Conservation (phyloP, 2,888 invertebrate species). For the Brenthis daphne region DNA sequence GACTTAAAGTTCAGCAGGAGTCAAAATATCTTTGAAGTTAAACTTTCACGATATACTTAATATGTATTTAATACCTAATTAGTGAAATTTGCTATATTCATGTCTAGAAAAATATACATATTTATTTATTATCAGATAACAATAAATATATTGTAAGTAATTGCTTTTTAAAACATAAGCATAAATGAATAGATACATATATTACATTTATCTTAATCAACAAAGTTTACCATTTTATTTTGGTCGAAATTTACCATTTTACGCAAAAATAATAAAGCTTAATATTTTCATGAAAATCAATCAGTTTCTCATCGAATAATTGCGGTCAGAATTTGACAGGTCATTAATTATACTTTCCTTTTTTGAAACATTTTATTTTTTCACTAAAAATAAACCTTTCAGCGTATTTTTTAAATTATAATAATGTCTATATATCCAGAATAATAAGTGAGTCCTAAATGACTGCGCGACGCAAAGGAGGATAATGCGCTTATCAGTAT, state of each 20-base stretch:
- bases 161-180: background rate
- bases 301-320: slow-evolving; percentile 49
- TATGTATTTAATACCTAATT: no score
- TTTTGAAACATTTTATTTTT: slow-evolving; percentile 51
- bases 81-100: no score
- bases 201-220: slow-evolving; percentile 3
- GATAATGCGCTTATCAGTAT: no score
- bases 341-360: slow-evolving; percentile 52
- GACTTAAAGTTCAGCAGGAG: no score
- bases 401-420: slow-evolving; percentile 29
- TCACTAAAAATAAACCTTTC: slow-evolving; percentile 44
- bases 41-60: no score
- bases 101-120: no score
- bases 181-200: background rate
- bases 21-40: no score
- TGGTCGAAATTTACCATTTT: background rate
- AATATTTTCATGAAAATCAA: slow-evolving; percentile 25
- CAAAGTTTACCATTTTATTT: slow-evolving; percentile 1
- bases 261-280: slow-evolving; percentile 1
- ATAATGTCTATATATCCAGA: slow-evolving; percentile 27
- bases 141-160: no score
- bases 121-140: no score
- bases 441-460: background rate
- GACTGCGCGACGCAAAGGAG: no score
- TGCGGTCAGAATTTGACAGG: slow-evolving; percentile 49